Conservation (phyloP, 2,888 invertebrate genomes). For the Sphaeridia pumilis region DNA sequence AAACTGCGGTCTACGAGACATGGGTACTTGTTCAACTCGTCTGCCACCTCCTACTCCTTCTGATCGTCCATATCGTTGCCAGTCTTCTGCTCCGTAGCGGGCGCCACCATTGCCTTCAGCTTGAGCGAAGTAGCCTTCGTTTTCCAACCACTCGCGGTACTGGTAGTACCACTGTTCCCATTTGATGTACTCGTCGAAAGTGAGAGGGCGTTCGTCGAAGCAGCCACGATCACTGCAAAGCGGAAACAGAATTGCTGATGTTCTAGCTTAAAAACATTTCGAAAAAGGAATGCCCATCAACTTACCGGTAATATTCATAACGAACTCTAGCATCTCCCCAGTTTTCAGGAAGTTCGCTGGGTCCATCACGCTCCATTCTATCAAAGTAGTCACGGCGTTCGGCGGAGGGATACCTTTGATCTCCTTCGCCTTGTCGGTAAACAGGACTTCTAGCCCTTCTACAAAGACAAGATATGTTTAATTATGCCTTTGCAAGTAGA, state of each 20-base stretch:
- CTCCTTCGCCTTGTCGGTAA: slow-evolving; percentile 17
- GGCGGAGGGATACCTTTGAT: slow-evolving; percentile 15
- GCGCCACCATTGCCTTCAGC: neutral
- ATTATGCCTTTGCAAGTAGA: no score
- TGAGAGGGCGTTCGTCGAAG: slow-evolving; percentile 54
- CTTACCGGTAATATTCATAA: slow-evolving; percentile 52
- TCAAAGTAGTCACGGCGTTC: slow-evolving; percentile 32
- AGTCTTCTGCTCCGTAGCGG: slow-evolving; percentile 4
- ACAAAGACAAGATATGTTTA: no score
- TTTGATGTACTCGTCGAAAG: slow-evolving; percentile 71
- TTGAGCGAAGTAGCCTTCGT: slow-evolving; percentile 64
- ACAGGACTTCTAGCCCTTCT: slow-evolving; percentile 25
- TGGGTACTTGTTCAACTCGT: slow-evolving; percentile 14
- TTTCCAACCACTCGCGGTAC: slow-evolving; percentile 80
- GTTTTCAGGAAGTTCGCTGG: slow-evolving; percentile 39
- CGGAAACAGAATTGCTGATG: no score
- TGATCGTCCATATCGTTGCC: neutral
- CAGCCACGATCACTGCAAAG: slow-evolving; percentile 63
- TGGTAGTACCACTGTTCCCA: slow-evolving; percentile 95
- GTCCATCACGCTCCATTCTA: slow-evolving; percentile 25
- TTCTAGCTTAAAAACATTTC: no score
- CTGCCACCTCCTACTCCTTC: neutral
- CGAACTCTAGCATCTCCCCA: slow-evolving; percentile 83
- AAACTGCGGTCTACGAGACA: slow-evolving; percentile 25
- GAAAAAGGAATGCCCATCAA: no score